These are phyloP conservation scores for Polymixis lichenea DNA, from an alignment of 2,888 invertebrate genomes.

Conservation along the genomic window DNA sequence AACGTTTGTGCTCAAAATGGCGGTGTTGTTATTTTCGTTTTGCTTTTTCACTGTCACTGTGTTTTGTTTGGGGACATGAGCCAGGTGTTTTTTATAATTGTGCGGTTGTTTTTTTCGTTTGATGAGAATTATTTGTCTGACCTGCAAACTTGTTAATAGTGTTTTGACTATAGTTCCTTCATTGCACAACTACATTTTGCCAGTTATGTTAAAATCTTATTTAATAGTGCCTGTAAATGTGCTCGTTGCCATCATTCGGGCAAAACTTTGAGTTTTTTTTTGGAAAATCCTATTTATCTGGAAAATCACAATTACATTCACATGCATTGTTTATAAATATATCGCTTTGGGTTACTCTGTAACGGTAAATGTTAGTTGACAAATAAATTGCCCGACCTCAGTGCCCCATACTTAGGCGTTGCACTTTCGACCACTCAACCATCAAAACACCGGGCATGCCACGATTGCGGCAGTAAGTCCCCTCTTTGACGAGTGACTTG, in stretches of 20 bases:
- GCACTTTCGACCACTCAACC: not conserved
- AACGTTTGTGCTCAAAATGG: slow-evolving; percentile 64
- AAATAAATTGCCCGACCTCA: not conserved
- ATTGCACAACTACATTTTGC: not conserved
- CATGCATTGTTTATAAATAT: too few relatives aligned
- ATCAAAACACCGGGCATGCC: too few relatives aligned
- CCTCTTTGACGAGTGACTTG: too few relatives aligned
- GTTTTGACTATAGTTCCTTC: not conserved
- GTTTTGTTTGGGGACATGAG: slow-evolving; percentile 36
- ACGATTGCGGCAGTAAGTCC: too few relatives aligned
- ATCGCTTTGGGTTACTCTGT: too few relatives aligned
- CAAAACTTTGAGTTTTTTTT: too few relatives aligned
- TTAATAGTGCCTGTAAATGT: too few relatives aligned
- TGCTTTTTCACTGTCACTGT: slow-evolving; percentile 46
- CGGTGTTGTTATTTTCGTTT: slow-evolving; percentile 52
- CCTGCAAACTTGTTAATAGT: not conserved
- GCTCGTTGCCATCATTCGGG: rapidly evolving
- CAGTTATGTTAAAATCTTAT: not conserved
- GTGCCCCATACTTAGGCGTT: not conserved
- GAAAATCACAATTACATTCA: too few relatives aligned
- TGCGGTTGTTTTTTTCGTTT: slow-evolving; percentile 18
- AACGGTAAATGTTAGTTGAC: too few relatives aligned
- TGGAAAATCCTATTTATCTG: too few relatives aligned
- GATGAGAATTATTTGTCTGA: slow-evolving; percentile 1
- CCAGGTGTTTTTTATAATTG: slow-evolving; percentile 43